phyloP scores from a whole-genome alignment of 2,888 invertebrate species.

The Eupithecia inturbata region DNA sequence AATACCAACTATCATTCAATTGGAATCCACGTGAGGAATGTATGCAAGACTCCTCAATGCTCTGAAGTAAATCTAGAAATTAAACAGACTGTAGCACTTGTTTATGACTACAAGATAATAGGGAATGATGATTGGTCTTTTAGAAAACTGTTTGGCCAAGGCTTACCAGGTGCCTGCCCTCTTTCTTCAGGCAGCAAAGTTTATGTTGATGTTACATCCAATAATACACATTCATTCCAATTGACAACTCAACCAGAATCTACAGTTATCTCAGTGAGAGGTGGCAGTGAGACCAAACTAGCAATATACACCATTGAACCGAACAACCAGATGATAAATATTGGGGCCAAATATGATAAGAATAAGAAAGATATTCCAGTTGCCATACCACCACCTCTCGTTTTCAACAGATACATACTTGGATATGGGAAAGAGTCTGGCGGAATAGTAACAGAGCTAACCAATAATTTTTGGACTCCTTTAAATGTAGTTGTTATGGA shows the following conservation, averaged over 20 bases:
- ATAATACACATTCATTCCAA: conserved; percentile 85
- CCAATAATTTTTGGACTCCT: conserved; percentile 90
- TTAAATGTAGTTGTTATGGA: conserved; percentile 93
- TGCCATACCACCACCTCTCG: conserved; percentile 86
- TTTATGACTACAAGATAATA: conserved; percentile 91
- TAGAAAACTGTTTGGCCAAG: conserved; percentile 93
- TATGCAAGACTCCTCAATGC: conserved; percentile 87
- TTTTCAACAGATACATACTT: conserved; percentile 91
- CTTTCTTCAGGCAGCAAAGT: conserved; percentile 90
- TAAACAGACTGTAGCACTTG: conserved; percentile 92
- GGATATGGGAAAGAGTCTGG: conserved; percentile 97
- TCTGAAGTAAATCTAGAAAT: conserved; percentile 89
- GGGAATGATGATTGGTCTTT: conserved; percentile 92
- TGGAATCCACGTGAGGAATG: conserved; percentile 91
- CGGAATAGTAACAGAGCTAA: conserved; percentile 93
- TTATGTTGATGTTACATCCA: conserved; percentile 90
- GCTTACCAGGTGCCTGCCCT: conserved; percentile 92
- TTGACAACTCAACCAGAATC: conserved; percentile 86
- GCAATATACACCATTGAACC: conserved; percentile 89
- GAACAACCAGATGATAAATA: conserved; percentile 86
- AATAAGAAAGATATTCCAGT: conserved; percentile 76
- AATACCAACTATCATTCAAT: conserved; percentile 97
- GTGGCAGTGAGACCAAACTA: conserved; percentile 86
- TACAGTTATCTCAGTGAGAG: conserved; percentile 85
- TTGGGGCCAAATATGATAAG: conserved; percentile 85